phyloP scores from a whole-genome alignment of 2,888 invertebrate genomes.

The Diarsia mendica region DNA sequence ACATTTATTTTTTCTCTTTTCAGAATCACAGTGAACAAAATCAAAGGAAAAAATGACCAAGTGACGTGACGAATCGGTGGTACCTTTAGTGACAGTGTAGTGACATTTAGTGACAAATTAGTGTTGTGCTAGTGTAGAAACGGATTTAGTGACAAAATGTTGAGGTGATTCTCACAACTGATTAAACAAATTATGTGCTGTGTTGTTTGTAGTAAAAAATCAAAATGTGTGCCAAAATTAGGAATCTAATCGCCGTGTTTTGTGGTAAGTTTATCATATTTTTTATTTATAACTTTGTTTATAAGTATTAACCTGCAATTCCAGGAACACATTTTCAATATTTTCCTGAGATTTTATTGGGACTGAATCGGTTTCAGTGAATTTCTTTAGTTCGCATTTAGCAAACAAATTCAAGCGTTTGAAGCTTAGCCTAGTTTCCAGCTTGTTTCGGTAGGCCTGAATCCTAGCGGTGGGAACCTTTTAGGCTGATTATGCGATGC shows the following conservation, averaged over 20 bases:
- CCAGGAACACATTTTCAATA: neutral
- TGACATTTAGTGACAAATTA: slow-evolving; percentile 67
- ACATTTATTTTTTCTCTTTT: slow-evolving; percentile 47
- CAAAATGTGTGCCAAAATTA: slow-evolving; percentile 84
- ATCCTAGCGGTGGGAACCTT: neutral
- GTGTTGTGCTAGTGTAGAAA: slow-evolving; percentile 67
- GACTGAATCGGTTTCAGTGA: neutral
- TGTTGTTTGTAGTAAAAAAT: slow-evolving; percentile 69
- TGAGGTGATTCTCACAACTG: slow-evolving; percentile 76
- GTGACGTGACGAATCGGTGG: slow-evolving; percentile 53
- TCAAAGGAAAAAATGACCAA: slow-evolving; percentile 42
- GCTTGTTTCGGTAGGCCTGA: neutral
- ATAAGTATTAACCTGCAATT: neutral
- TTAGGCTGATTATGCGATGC: neutral
- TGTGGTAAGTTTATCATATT: slow-evolving; percentile 79
- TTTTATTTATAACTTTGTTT: neutral
- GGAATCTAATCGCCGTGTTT: slow-evolving; percentile 73
- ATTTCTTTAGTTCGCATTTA: neutral
- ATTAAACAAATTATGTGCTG: slow-evolving; percentile 79
- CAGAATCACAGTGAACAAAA: slow-evolving; percentile 44
- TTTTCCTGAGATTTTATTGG: neutral
- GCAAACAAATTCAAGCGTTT: neutral
- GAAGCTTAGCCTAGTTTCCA: neutral
- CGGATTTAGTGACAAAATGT: slow-evolving; percentile 73
- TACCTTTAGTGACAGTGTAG: slow-evolving; percentile 60